These are phyloP conservation scores for Acromyrmex echinatior DNA, from an alignment of 1,140 invertebrate genomes.

Conservation along the genomic window DNA sequence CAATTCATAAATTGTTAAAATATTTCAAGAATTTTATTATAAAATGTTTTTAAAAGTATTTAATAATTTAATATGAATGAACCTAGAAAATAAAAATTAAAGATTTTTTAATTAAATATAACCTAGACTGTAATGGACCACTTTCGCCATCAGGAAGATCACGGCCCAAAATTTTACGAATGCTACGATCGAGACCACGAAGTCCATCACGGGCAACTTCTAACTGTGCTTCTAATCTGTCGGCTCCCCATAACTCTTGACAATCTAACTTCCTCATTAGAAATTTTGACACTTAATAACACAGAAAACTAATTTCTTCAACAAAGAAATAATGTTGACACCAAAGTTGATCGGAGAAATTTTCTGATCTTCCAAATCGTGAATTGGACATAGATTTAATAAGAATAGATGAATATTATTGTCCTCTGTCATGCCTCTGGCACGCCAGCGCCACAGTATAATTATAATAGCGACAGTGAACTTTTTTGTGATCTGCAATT, in stretches of 20 bases:
- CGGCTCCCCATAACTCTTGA: conserved; percentile 83
- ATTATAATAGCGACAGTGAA: too few species aligned
- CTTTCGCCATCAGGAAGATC: conserved; percentile 85
- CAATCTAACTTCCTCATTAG: conserved; percentile 82
- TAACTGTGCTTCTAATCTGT: conserved; percentile 83
- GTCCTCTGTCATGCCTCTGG: too few species aligned
- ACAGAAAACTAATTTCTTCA: conserved; percentile 53
- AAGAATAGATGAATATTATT: background rate
- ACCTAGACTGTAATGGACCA: conserved; percentile 81
- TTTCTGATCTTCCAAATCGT: too few species aligned
- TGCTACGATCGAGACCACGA: conserved; percentile 84
- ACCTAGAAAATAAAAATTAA: background rate
- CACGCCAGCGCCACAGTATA: too few species aligned
- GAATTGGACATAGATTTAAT: background rate
- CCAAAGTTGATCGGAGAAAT: background rate
- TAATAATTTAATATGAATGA: background rate
- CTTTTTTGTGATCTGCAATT: too few species aligned
- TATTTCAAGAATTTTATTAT: background rate
- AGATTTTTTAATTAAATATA: conserved; percentile 33
- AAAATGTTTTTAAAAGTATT: background rate
- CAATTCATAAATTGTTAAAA: conserved; percentile 5
- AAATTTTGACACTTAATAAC: conserved; percentile 11
- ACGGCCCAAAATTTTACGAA: conserved; percentile 85
- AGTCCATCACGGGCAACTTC: conserved; percentile 84
- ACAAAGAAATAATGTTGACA: conserved; percentile 51